A percentile compares a stretch with the other conserved stretches of the same genome.
Evolutionary conservation across 2,113 vertebrate genomes (phyloP).

Genomic region (Ramphastos sulfuratus): DNA sequence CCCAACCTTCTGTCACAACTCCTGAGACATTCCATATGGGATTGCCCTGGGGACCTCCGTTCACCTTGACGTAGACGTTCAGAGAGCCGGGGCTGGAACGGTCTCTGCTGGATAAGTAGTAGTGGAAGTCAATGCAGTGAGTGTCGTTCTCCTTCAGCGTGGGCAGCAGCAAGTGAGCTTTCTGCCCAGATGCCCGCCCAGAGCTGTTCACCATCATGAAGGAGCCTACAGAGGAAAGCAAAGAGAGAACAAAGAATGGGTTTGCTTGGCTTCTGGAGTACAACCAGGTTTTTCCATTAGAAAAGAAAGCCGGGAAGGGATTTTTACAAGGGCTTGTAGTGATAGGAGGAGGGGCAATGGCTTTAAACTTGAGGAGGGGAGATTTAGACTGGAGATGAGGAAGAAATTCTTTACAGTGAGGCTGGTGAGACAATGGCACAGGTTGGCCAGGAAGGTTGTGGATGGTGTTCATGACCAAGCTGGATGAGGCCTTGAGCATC

Average conservation of each 20-base stretch:
- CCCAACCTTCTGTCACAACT: conserved; percentile 92
- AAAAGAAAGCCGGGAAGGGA: neutral
- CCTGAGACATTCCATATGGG: conserved; percentile 94
- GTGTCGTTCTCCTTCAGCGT: conserved; percentile 96
- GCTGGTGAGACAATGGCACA: too few species aligned
- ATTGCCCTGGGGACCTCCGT: conserved; percentile 93
- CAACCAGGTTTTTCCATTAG: neutral
- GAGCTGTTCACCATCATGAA: conserved; percentile 98
- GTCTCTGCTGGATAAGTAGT: conserved; percentile 90
- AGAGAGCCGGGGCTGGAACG: conserved; percentile 89
- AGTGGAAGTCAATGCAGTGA: conserved; percentile 97
- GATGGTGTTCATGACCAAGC: too few species aligned
- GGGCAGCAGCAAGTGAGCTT: conserved; percentile 92
- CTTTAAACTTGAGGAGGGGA: too few species aligned
- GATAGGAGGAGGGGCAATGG: too few species aligned
- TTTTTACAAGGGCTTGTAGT: too few species aligned
- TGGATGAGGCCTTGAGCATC: too few species aligned
- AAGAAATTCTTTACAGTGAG: too few species aligned
- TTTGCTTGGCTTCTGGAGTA: neutral
- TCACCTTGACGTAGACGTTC: conserved; percentile 96
- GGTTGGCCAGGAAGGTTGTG: too few species aligned
- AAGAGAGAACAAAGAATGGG: neutral
- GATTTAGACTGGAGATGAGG: too few species aligned
- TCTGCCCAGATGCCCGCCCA: conserved; percentile 92
- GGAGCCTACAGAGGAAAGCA: conserved; percentile 77